phyloP scores from a whole-genome alignment of 1,140 invertebrate genomes.

The Sipha flava region DNA sequence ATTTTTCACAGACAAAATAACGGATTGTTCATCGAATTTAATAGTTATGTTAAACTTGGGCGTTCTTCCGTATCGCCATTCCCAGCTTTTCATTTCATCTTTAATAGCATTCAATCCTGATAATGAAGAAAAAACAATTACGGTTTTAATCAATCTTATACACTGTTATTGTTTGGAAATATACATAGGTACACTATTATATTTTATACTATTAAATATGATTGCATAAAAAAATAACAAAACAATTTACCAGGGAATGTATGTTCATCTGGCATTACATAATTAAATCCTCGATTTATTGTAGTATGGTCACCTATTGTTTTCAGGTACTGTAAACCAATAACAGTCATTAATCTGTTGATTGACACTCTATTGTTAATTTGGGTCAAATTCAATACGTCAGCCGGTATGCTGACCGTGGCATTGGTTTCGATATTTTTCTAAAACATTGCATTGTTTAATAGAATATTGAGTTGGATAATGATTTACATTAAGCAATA shows the following conservation, averaged over 20 bases:
- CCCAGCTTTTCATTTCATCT: conserved; percentile 64
- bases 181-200: background rate
- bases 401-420: conserved; percentile 67
- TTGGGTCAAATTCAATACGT: conserved; percentile 60
- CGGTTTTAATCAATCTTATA: background rate
- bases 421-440: conserved; percentile 64
- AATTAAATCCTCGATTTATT: conserved; percentile 67
- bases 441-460: conserved; percentile 43
- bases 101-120: conserved; percentile 58
- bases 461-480: background rate
- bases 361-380: conserved; percentile 59
- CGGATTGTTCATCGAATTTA: conserved; percentile 26
- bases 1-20: background rate
- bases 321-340: conserved; percentile 75
- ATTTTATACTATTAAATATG: background rate
- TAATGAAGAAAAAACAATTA: conserved; percentile 35
- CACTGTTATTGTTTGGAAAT: background rate
- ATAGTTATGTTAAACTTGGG: conserved; percentile 64
- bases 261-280: conserved; percentile 75
- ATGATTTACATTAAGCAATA: background rate
- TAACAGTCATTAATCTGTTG: conserved; percentile 57
- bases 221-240: background rate
- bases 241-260: conserved; percentile 67
- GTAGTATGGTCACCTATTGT: conserved; percentile 55
- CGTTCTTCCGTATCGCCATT: conserved; percentile 81